Percentiles rank a stretch among this genome's conserved stretches.
These are phyloP conservation scores for Lycodopsis pacificus DNA, from an alignment of 2,797 vertebrate genomes.

Conservation along the genomic window DNA sequence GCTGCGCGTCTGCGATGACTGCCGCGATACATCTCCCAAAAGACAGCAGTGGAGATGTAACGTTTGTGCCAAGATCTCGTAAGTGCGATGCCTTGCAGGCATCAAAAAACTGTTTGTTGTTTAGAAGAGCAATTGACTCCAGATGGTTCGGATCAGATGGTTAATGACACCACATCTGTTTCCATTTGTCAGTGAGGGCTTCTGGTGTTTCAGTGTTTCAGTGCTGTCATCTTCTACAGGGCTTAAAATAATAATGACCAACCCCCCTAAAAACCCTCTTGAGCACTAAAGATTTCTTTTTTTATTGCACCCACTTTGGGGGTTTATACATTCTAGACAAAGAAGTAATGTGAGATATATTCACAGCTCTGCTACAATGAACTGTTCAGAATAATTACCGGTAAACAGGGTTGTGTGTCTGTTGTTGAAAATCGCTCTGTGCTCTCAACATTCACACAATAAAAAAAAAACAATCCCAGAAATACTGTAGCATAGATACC, in stretches of 20 bases:
- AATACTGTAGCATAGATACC: background rate
- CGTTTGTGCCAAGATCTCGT: slow-evolving; percentile 93
- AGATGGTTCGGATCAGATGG: slow-evolving; percentile 38
- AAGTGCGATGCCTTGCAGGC: slow-evolving; percentile 77
- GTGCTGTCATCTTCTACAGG: background rate
- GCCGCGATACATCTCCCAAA: slow-evolving; percentile 75
- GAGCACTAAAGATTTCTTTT: background rate
- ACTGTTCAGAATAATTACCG: background rate
- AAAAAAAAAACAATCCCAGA: background rate
- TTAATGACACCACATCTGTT: slow-evolving; percentile 46
- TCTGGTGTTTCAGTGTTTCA: slow-evolving; percentile 30
- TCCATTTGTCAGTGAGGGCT: slow-evolving; percentile 14
- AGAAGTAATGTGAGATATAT: background rate
- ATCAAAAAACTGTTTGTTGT: background rate
- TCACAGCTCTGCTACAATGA: background rate
- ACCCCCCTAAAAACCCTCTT: background rate
- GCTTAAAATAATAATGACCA: background rate
- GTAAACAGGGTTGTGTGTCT: background rate
- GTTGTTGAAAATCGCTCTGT: slow-evolving; percentile 2
- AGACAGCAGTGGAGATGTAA: slow-evolving; percentile 90
- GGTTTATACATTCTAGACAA: background rate
- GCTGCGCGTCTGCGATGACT: slow-evolving; percentile 88
- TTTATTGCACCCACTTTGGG: background rate
- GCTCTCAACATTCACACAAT: slow-evolving; percentile 7
- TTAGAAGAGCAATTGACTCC: slow-evolving; percentile 16